A percentile compares a stretch with the other conserved stretches of the same genome.
Evolutionary conservation across 2,888 invertebrate species (phyloP).

Genomic region (Agrotis segetum): DNA sequence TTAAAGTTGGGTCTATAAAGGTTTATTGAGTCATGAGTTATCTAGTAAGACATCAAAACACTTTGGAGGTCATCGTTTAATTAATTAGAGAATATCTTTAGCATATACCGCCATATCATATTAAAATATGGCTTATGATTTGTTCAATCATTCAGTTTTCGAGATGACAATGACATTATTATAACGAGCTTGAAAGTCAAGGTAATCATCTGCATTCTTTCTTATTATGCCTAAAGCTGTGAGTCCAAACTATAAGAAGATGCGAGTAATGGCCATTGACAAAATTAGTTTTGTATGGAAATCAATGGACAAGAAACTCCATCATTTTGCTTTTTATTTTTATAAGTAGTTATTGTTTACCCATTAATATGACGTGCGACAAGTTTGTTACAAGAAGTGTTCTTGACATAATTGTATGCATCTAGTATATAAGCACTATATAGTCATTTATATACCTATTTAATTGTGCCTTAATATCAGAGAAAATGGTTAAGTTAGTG

Average conservation of each 20-base stretch:
- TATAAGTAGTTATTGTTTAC: no score
- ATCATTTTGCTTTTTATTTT: no score
- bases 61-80: no score
- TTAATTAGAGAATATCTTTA: no score
- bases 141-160: conserved; percentile 1
- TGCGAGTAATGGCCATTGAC: not conserved
- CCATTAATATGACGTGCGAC: not conserved
- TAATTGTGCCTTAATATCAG: conserved; percentile 75
- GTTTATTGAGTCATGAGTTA: not conserved
- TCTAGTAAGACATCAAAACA: not conserved
- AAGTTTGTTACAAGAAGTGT: conserved; percentile 39
- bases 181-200: conserved; percentile 20
- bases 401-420: conserved; percentile 43
- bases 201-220: not conserved
- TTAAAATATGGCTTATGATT: not conserved
- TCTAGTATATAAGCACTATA: conserved; percentile 62
- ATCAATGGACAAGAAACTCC: no score
- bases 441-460: conserved; percentile 73
- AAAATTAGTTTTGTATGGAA: no score
- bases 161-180: conserved; percentile 12
- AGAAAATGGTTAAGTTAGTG: conserved; percentile 56
- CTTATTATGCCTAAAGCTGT: not conserved
- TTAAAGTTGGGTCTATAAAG: not conserved
- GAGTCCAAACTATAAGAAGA: not conserved
- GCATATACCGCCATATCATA: no score